These are phyloP conservation scores for Rhabdornis inornatus DNA, from an alignment of 2,113 vertebrate species.

Conservation along the genomic window DNA sequence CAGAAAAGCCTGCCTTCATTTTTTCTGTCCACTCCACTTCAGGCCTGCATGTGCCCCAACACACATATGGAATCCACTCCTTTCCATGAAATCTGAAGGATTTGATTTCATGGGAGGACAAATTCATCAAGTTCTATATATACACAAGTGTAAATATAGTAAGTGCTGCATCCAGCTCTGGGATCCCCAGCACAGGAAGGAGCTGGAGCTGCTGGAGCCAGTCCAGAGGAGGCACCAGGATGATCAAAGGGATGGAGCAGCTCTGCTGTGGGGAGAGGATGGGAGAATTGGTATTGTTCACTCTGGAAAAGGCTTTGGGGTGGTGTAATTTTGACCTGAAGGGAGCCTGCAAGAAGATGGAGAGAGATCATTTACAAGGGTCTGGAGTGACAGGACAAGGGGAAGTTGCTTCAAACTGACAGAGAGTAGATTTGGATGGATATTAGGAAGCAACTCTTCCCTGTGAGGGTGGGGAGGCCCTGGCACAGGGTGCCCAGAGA, in stretches of 20 bases:
- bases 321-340: background rate
- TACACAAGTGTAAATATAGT: background rate
- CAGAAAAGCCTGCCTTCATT: background rate
- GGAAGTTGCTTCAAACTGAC: background rate
- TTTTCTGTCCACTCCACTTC: background rate
- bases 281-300: background rate
- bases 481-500: background rate
- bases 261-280: background rate
- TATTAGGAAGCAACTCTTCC: background rate
- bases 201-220: background rate
- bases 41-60: background rate
- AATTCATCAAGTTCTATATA: background rate
- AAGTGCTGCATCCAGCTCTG: background rate
- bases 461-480: rapidly evolving
- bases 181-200: background rate
- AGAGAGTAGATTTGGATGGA: background rate
- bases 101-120: background rate
- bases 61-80: rapidly evolving
- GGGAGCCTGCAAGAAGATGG: background rate
- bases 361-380: background rate
- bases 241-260: background rate
- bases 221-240: background rate
- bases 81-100: background rate
- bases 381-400: background rate
- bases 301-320: background rate